These are phyloP conservation scores for Calameuta filiformis DNA, from an alignment of 2,888 invertebrate species.

Conservation along the genomic window DNA sequence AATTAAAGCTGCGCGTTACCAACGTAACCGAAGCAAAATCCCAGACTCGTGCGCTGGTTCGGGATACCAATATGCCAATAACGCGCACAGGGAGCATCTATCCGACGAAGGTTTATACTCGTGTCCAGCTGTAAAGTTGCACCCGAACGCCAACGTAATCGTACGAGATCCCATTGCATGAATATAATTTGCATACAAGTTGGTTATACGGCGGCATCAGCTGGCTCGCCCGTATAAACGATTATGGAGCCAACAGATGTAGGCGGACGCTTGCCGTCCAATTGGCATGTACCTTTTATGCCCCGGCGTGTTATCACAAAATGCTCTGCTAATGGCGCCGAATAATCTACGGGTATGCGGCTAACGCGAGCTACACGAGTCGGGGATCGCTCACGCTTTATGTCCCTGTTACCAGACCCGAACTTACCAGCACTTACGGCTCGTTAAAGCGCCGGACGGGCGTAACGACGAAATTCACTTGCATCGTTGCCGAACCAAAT, in stretches of 20 bases:
- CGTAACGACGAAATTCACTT: too few species aligned
- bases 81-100: constrained; percentile 35
- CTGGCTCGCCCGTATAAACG: constrained; percentile 65
- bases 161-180: constrained; percentile 64
- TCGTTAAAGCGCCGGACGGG: too few species aligned
- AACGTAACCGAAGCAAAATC: too few species aligned
- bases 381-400: background rate
- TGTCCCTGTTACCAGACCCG: too few species aligned
- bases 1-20: too few species aligned
- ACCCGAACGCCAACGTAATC: constrained; percentile 60
- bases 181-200: constrained; percentile 67
- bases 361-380: constrained; percentile 5
- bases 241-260: constrained; percentile 66
- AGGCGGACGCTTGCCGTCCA: constrained; percentile 54
- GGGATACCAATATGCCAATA: too few species aligned
- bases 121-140: constrained; percentile 64
- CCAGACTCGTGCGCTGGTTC: too few species aligned
- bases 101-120: constrained; percentile 63
- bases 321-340: constrained; percentile 55
- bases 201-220: constrained; percentile 63
- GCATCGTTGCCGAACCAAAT: too few species aligned
- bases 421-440: too few species aligned
- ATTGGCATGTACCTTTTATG: constrained; percentile 45
- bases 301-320: constrained; percentile 50
- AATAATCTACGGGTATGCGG: constrained; percentile 47